Conservation (phyloP, 1,140 invertebrate genomes). For the Drosophila parvula region DNA sequence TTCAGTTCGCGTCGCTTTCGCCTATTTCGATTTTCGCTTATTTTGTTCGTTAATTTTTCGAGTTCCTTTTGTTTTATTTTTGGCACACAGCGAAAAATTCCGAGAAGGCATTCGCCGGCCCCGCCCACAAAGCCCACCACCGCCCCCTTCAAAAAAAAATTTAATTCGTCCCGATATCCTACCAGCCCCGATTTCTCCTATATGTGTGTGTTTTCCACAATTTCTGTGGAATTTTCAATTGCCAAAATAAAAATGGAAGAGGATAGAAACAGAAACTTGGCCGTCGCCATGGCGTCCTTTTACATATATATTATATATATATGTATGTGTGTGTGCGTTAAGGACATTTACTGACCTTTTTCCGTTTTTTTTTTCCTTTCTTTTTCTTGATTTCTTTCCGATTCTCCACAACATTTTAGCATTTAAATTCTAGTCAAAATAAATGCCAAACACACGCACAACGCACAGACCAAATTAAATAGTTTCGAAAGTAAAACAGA, state of each 20-base stretch:
- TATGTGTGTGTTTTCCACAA: conserved; percentile 30
- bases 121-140: background rate
- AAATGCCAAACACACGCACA: conserved; percentile 1
- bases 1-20: conserved; percentile 7
- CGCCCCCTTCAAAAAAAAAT: background rate
- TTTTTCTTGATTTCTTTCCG: conserved; percentile 5
- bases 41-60: conserved; percentile 21
- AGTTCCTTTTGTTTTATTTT: conserved; percentile 49
- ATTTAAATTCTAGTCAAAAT: conserved; percentile 63
- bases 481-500: conserved; percentile 13
- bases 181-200: background rate
- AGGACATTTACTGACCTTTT: conserved; percentile 35
- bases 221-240: conserved; percentile 45
- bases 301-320: background rate
- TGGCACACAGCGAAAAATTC: conserved; percentile 39
- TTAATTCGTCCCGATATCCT: conserved; percentile 7
- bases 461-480: conserved; percentile 48
- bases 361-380: background rate
- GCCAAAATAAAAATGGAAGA: conserved; percentile 22
- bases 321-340: conserved; percentile 5
- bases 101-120: conserved; percentile 18
- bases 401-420: conserved; percentile 40
- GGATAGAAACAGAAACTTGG: conserved; percentile 40
- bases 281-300: conserved; percentile 49
- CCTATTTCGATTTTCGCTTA: conserved; percentile 25